Evolutionary conservation across 2,888 invertebrate species (phyloP), one percentile per base, ranked within the genome.

Genomic region (Listrodromus nycthemerus): DNA sequence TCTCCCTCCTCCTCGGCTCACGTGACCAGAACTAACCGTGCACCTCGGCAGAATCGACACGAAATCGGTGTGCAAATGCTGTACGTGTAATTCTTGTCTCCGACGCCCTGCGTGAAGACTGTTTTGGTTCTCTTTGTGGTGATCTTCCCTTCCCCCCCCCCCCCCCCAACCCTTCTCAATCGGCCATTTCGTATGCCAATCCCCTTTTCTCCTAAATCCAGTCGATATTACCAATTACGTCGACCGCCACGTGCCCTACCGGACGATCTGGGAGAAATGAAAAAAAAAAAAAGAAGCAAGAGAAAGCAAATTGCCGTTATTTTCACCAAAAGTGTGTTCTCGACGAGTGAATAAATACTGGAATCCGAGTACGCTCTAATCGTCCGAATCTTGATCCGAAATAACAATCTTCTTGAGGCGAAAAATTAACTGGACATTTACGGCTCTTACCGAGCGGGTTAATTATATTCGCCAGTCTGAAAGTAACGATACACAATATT

Each of bases 191-290:
- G 83, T 83, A 76, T 80, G 83, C 83, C 80, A 76, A 80, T 83
- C 75, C 71, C 61, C 63, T 80, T 83, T 80, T 83, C 83, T 67
- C 83, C 76, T 83, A 80, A 83, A 83, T 83, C 80, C 82, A 73
- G 48, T 24, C 80, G 76, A 80, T 83, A 83, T 83, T 80, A 83
- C 78, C 83, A 80, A 83, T 83, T 83, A 83, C 67, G 48, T 52
- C 41, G 58, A 61, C 52, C 66, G 45, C 61, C 73, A 61, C 30
- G 24, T 37, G 19, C 24, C 21, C 27, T 30, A 24, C 13, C 19
- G 45, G 50, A 76, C 58, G 45, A 30, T 21, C 45, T 21, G n/a
- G 19, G 13, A 55, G 61, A 7, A 50, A 61, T 33, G 30, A 4
- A 30, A 1, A 30, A 8, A 33, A 8, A 33, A 33, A 73, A 73